Evolutionary conservation across 2,888 invertebrate genomes (phyloP), one percentile per base, ranked within the genome.

Genomic region (Labia minor): DNA sequence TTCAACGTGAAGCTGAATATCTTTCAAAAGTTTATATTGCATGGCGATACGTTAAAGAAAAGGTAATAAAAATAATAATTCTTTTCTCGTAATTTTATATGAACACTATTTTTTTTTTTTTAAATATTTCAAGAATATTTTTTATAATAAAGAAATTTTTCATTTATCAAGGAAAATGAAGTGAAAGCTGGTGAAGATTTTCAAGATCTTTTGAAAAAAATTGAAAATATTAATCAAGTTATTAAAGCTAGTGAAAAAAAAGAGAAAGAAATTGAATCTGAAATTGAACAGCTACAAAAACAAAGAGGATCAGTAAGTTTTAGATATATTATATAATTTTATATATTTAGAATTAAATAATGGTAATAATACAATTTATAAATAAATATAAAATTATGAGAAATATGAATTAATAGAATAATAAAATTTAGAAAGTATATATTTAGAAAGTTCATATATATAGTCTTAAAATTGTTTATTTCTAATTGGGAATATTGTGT

Each of bases 1-100:
- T 83, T 14, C 86, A 88, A 65, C 81, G 93, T 67, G 94, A 97
- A 75, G 79, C 95, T 63, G 92, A 95, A 71, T 89, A 90, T 74
- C 82, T 92, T 66, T 85, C 83, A 20, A 85, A 87, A 72, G 83
- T 95, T 19, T 82, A 85, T 74, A 80, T 86, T 64, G 91, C 90
- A 19, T 92, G 85, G 82, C 85, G 84, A 77, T 93, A 81, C 80
- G 80, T 82, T 8, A 71, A 75, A 64, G 69, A 71, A 21, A 73
- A 73, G 19, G 72, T 76, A 65, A 65, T 66, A 18, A 16, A n/a
- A n/a, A n/a, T n/a, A n/a, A n/a, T n/a, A n/a, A n/a, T n/a, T n/a
- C n/a, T n/a, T n/a, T n/a, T n/a, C n/a, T n/a, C n/a, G n/a, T n/a
- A n/a, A n/a, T n/a, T n/a, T n/a, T n/a, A n/a, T n/a, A n/a, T n/a